These are phyloP conservation scores for Ploceus nigricollis DNA, from an alignment of 2,113 vertebrate species.

Conservation along the genomic window DNA sequence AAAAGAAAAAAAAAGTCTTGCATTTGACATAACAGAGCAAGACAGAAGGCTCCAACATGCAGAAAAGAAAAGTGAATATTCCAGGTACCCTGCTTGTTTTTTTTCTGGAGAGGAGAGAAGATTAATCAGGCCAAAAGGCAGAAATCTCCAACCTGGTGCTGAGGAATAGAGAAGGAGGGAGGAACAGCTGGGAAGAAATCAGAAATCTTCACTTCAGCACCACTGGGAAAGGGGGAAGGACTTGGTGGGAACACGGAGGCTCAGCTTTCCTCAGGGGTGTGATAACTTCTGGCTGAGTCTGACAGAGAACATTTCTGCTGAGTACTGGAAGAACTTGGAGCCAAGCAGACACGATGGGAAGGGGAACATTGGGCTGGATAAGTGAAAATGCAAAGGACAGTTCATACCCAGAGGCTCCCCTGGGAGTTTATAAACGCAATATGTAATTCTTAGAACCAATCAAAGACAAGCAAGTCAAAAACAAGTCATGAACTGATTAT, in stretches of 20 bases:
- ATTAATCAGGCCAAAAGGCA: background rate
- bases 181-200: slow-evolving; percentile 1
- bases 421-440: background rate
- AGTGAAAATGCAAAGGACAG: slow-evolving; percentile 28
- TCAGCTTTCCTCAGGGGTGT: slow-evolving; percentile 15
- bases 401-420: slow-evolving; percentile 27
- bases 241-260: background rate
- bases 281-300: slow-evolving; percentile 48
- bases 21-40: background rate
- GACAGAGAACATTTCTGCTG: slow-evolving; percentile 54
- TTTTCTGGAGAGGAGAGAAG: background rate
- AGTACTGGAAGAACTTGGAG: slow-evolving; percentile 38
- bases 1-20: background rate
- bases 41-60: background rate
- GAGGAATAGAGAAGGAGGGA: background rate
- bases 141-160: background rate
- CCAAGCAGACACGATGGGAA: slow-evolving; percentile 51
- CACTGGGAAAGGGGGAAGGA: background rate
- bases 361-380: slow-evolving; percentile 25
- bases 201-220: slow-evolving; percentile 10
- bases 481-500: background rate
- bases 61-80: background rate
- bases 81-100: background rate
- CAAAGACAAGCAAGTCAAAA: slow-evolving; percentile 24
- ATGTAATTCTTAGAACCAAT: background rate